Base-by-base conservation (phyloP, 2,888 invertebrate genomes). In the Ditula angustiorana region DNA sequence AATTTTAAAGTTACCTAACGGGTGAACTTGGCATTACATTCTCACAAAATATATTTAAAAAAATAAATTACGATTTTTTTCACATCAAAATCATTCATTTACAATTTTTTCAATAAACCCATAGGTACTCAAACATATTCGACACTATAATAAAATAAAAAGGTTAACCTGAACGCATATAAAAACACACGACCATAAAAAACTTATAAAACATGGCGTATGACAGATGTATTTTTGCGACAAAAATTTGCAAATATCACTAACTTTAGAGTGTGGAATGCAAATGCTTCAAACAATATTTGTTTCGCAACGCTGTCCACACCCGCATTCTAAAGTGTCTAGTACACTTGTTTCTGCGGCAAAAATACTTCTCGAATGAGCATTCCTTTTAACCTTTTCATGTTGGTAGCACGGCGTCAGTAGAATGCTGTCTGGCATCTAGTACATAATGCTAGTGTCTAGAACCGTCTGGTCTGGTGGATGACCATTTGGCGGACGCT, bases 401-500 rank as follows among this genome's bases (percentile, higher is more conserved):
- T 61, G 21, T 52, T 53, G 28, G 49, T 49, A 37, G 37, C 44
- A 16, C n/a, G 35, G 5, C n/a, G 56, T 21, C 33, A 37, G 55
- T 41, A 53, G 37, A 55, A 55, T 55, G 55, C 55, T 37, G 16
- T 37, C 37, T 41, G 55, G 55, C 41, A 55, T 37, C 24, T 23
- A 19, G 53, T 55, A 30, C 21, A 30, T 28, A n/a, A 11, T 13
- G 35, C 23, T 37, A 52, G 60, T 61, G 16, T 71, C 75, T 89
- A 92, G 79, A 92, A 77, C 75, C 92, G 79, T 74, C 90, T 85
- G 70, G 87, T 80, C 70, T 93, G 93, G 76, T 81, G 88, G 68
- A 93, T 81, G 74, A 94, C 84, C 93, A 95, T 93, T 75, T 95
- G 95, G 75, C 94, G 94, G 57, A 95, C 90, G 85, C 95, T 94